Base-by-base conservation (phyloP, 2,888 invertebrate species). In the Hesperia comma region DNA sequence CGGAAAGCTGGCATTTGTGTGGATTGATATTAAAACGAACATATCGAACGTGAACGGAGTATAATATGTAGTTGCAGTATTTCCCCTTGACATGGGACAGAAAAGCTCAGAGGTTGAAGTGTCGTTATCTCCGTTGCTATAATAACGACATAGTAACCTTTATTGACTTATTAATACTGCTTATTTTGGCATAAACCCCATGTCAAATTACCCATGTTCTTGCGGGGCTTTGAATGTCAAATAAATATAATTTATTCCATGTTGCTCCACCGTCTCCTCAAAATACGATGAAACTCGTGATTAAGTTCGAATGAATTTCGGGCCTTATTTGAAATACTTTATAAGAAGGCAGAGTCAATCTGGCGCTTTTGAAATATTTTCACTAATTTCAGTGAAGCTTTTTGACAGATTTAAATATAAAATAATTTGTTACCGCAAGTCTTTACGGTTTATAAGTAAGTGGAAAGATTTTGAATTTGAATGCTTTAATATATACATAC, bases 201-300 rank as follows among this genome's bases (percentile, higher is more conserved):
- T 58, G 58, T 58, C 64, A 58, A 64, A 60, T 66, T 58, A 66
- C 41, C 41, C 64, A 53, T 60, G 57, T 66, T 43, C 64, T 60
- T 58, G 32, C 53, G 33, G 7, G 54, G 60, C 69, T 71, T 73
- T 72, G 68, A 70, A 69, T 74, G 70, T 70, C 69, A 71, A 71
- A 70, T 72, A 71, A 70, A 74, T 71, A 71, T 71, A 70, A 74
- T 72, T 72, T 74, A 72, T 68, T 70, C 70, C 66, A 61, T 66
- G 71, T 71, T 70, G 69, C 67, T 68, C 61, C 56, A 68, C 64
- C 71, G 71, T 71, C 68, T 67, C 63, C 43, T 26, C 66, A 66
- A 60, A 60, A 60, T 66, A 68, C 68, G 70, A 72, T 70, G 70
- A 73, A 62, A 68, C 67, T 68, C 62, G 67, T 69, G 71, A 70